Evolutionary conservation across 2,797 vertebrate genomes (phyloP).

Genomic region (Labroides dimidiatus): DNA sequence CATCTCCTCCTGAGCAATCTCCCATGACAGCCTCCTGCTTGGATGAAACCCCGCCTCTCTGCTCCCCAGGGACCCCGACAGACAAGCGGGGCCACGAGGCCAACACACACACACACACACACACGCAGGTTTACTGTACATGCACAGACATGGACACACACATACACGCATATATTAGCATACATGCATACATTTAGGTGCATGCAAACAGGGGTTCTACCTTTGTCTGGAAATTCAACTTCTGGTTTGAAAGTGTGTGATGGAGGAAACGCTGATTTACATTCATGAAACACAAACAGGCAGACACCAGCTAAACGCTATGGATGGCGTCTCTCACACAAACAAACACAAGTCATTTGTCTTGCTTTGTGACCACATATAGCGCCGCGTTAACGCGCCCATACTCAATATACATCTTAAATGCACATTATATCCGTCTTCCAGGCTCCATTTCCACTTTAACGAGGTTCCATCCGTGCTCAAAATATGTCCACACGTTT

Average conservation of each 20-base stretch:
- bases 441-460: not conserved
- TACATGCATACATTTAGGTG: constrained; percentile 17
- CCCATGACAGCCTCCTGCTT: constrained; percentile 34
- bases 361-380: constrained; percentile 24
- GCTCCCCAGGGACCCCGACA: constrained; percentile 10
- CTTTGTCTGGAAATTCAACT: constrained; percentile 18
- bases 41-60: constrained; percentile 2
- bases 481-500: constrained; percentile 4
- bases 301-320: constrained; percentile 11
- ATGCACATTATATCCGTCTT: constrained; percentile 11
- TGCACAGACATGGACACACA: not conserved
- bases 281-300: constrained; percentile 12
- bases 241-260: not conserved
- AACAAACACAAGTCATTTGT: constrained; percentile 27
- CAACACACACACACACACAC: not conserved
- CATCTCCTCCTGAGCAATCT: constrained; percentile 37
- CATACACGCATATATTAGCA: constrained; percentile 29
- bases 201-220: not conserved
- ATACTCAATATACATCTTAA: not conserved
- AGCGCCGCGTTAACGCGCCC: not conserved
- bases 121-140: not conserved
- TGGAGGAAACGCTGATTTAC: constrained; percentile 19
- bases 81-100: constrained; percentile 23
- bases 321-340: constrained; percentile 4
- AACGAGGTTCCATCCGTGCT: not conserved